Evolutionary conservation across 2,888 invertebrate species (phyloP).

Genomic region (Volucella inflata): DNA sequence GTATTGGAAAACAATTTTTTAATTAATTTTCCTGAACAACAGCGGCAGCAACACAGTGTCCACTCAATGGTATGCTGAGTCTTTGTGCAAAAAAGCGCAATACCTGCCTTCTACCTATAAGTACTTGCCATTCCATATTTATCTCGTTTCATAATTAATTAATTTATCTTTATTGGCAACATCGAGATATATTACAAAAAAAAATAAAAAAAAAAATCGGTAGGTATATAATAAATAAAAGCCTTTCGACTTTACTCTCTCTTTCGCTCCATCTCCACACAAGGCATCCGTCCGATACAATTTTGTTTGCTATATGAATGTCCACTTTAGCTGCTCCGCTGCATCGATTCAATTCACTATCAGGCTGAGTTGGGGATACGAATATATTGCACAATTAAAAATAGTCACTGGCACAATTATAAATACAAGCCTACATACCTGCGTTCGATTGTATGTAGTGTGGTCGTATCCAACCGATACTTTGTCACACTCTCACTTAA

Average conservation of each 20-base stretch:
- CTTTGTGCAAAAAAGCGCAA: slow-evolving; percentile 7
- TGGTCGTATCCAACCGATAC: no score
- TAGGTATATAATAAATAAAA: slow-evolving; percentile 47
- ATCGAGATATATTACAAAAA: slow-evolving; percentile 51
- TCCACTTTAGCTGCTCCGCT: slow-evolving; percentile 25
- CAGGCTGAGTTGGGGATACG: slow-evolving; percentile 1
- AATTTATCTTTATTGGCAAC: slow-evolving; percentile 69
- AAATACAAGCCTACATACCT: neutral
- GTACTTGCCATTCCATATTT: slow-evolving; percentile 1
- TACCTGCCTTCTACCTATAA: neutral
- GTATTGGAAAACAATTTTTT: slow-evolving; percentile 65
- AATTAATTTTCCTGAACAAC: slow-evolving; percentile 51
- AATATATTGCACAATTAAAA: slow-evolving; percentile 61
- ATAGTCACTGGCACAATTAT: slow-evolving; percentile 54
- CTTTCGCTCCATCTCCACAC: no score
- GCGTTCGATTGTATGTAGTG: no score
- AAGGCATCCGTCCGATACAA: slow-evolving; percentile 3
- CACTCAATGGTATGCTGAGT: slow-evolving; percentile 9
- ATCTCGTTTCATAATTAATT: slow-evolving; percentile 63
- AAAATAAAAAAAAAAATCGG: neutral
- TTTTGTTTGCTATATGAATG: slow-evolving; percentile 1
- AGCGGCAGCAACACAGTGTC: slow-evolving; percentile 13
- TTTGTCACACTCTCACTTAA: neutral
- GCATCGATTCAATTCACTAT: no score
- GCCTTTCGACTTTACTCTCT: neutral